phyloP scores from a whole-genome alignment of 53 echinoderm and acorn worm genomes.

The Stichopus horrens region DNA sequence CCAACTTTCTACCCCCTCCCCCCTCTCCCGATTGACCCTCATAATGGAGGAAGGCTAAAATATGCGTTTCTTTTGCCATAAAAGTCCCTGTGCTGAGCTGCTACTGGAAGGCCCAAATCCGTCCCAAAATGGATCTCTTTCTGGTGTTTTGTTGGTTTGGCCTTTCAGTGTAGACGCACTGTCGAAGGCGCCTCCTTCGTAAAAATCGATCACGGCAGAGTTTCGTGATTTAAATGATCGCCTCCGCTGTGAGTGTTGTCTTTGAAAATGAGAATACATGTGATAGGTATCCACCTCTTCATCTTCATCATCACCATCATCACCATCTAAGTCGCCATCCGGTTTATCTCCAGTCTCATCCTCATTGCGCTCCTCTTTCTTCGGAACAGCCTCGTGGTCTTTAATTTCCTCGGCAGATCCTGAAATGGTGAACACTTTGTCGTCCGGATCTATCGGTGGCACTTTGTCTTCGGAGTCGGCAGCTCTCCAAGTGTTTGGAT shows the following conservation, averaged over 20 bases:
- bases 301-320: slow-evolving; percentile 25
- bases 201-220: slow-evolving; percentile 74
- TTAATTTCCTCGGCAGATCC: neutral
- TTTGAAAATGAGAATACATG: slow-evolving; percentile 28
- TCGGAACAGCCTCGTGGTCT: neutral
- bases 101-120: slow-evolving; percentile 43
- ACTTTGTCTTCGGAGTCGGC: neutral
- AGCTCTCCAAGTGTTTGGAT: slow-evolving; percentile 11
- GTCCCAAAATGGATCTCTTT: slow-evolving; percentile 33
- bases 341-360: slow-evolving; percentile 16
- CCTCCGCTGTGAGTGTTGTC: slow-evolving; percentile 14
- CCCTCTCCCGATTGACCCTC: no score
- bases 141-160: slow-evolving; percentile 5
- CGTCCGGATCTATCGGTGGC: neutral
- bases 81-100: slow-evolving; percentile 27
- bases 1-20: no score
- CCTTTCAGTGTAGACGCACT: slow-evolving; percentile 9
- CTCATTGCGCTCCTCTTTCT: neutral
- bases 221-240: slow-evolving; percentile 58
- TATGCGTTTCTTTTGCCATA: slow-evolving; percentile 42
- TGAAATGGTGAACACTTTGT: slow-evolving; percentile 26
- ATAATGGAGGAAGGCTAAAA: neutral
- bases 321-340: slow-evolving; percentile 16
- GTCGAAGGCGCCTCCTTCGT: slow-evolving; percentile 68
- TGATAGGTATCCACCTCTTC: slow-evolving; percentile 29